These are phyloP conservation scores for Calliphora vicina DNA, from an alignment of 1,140 invertebrate genomes.

Conservation along the genomic window DNA sequence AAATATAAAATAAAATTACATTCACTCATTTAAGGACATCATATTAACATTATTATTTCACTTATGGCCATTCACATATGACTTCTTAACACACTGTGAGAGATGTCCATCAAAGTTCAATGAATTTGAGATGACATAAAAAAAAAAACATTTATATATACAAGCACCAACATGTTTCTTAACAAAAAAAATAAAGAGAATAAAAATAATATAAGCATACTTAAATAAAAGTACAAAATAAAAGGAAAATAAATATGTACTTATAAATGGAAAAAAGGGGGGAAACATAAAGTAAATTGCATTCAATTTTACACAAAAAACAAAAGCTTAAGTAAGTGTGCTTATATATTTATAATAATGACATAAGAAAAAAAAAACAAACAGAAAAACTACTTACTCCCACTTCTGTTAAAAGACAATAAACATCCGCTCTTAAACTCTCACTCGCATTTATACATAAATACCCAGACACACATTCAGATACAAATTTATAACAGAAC, in stretches of 20 bases:
- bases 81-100: not conserved
- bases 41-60: not conserved
- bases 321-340: not conserved
- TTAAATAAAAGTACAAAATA: not conserved
- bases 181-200: not conserved
- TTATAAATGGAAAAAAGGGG: no score
- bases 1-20: not conserved
- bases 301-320: not conserved
- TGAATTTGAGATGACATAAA: slow-evolving; percentile 22
- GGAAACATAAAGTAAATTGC: not conserved
- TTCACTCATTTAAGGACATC: not conserved
- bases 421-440: not conserved
- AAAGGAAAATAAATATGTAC: not conserved
- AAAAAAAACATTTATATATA: not conserved
- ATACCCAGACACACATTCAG: not conserved
- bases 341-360: not conserved
- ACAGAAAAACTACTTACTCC: not conserved
- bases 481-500: not conserved
- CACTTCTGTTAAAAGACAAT: slow-evolving; percentile 3
- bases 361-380: not conserved
- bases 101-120: slow-evolving; percentile 31
- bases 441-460: not conserved
- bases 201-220: not conserved
- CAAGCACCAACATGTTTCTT: not conserved
- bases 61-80: not conserved